Percentiles rank a stretch among this genome's conserved stretches.
Evolutionary conservation across 2,797 vertebrate genomes (phyloP).

Genomic region (Cygnus olor): DNA sequence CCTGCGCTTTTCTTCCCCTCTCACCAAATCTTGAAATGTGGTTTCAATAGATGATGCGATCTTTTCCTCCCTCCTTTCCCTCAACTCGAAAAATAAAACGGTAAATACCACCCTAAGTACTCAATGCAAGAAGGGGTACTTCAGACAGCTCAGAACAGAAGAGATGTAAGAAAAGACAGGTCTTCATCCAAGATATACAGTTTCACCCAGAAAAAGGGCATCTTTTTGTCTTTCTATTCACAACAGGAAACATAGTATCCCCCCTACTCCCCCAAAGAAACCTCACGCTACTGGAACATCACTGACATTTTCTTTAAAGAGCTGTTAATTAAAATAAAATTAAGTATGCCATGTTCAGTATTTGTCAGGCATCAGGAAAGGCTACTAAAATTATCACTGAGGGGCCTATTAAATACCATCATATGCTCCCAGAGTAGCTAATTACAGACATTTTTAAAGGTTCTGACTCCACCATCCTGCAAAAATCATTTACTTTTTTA

Average conservation of each 20-base stretch:
- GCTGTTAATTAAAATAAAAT: conserved; percentile 81
- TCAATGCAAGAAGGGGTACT: background rate
- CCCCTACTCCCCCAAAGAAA: background rate
- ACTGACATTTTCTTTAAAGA: conserved; percentile 80
- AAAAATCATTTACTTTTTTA: conserved; percentile 36
- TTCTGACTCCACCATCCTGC: conserved; percentile 50
- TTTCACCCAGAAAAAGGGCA: background rate
- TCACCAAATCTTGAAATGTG: background rate
- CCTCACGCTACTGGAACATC: conserved; percentile 68
- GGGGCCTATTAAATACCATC: conserved; percentile 75
- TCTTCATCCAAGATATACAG: background rate
- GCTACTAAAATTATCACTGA: conserved; percentile 74
- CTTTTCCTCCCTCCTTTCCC: background rate
- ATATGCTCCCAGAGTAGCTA: conserved; percentile 75
- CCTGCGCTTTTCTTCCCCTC: background rate
- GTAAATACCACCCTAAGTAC: conserved; percentile 13
- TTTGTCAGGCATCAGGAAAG: conserved; percentile 76
- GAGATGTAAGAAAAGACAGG: background rate
- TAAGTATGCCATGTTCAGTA: conserved; percentile 71
- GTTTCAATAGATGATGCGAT: background rate
- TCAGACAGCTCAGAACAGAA: conserved; percentile 5
- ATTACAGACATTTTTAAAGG: conserved; percentile 76
- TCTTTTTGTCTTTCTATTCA: background rate
- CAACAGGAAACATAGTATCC: background rate
- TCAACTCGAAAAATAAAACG: conserved; percentile 20